Evolutionary conservation across 1,140 invertebrate genomes (phyloP), one percentile per base, ranked within the genome.

Genomic region (Neodiprion lecontei): DNA sequence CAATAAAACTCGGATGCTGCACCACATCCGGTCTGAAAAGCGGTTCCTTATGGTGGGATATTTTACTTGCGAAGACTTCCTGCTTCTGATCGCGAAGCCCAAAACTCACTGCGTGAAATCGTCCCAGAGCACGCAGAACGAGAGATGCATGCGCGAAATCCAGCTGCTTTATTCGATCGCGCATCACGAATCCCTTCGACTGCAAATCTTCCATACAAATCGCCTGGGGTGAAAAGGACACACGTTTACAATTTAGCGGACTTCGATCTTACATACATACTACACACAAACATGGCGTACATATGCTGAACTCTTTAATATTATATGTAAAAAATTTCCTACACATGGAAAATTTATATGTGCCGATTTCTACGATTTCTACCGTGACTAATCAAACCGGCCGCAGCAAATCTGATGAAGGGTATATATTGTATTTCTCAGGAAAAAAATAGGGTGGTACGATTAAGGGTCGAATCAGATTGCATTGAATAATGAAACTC

Each of bases 141-240:
- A 88, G 65, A 14, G 78, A 80, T 7, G 90, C 80, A 75, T 91
- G 88, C 1, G 88, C 83, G 21, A 85, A 72, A 8, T 87, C 81
- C 4, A 92, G 76, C 4, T 88, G 80, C 14, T 80, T 75, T 7
- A 86, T 85, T 67, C 89, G 85, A 75, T 91, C 83, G 66, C 86
- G 82, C 76, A 92, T 83, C 12, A 68, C 49, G 75, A 86, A 92
- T 1, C 88, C 88, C 9, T 74, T 50, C 1, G 77, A 65, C 67
- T 83, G 81, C 14, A 93, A 78, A 82, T 93, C 90, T 79, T 91
- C 88, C 72, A 92, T 80, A 40, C 91, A 79, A 10, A 91, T 87
- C 23, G 88, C 81, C 82, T 91, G 67, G 28, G 17, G 72, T 14
- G 74, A 76, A 12, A 75, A 69, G n/a, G 1, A 69, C 11, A 21